Base-by-base conservation (phyloP, 30 jellyfish, hydroid and myxozoan species). In the Hydractinia symbiolongicarpus region DNA sequence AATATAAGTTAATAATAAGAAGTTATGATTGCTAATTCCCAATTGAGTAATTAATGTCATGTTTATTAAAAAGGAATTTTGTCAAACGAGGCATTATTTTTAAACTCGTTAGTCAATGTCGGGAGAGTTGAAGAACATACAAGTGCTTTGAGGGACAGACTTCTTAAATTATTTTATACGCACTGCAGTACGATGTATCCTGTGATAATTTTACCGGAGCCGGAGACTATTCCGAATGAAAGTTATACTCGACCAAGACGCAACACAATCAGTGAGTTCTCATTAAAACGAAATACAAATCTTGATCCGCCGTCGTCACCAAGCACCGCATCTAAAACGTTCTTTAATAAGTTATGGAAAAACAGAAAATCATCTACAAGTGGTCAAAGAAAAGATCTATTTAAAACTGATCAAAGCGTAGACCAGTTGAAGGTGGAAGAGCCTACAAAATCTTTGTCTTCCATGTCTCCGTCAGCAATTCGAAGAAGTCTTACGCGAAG, bases 401-500 rank as follows among this genome's bases (percentile, higher is more conserved):
- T 64, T n/a, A 64, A 44, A 30, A 30, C 44, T 0, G 44, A 30
- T 30, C 44, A 30, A 30, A 30, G 44, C 44, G 44, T 2, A 30
- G 44, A 30, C 2, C 44, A 0, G 44, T 30, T 30, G 44, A 30
- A 30, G 44, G 44, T 30, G 44, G 44, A 30, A 44, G 74, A 64
- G 6, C 19, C 9, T 13, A 64, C 52, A 2, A 44, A 44, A n/a
- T 51, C 52, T 64, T 64, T 51, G 40, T 51, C 74, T 5, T 64
- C 74, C 9, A 7, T 64, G 19, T 64, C 74, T 7, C 74, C 74
- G 17, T n/a, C 40, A 13, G 19, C 74, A 8, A 64, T 64, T 6
- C 74, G 74, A 64, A 64, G 74, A 64, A 30, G 44, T 30, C 40
- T 64, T 13, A n/a, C 74, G 74, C 74, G 74, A n/a, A 64, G 40